Conservation (phyloP, 2,797 vertebrate species). For the Ambastaia sidthimunki region DNA sequence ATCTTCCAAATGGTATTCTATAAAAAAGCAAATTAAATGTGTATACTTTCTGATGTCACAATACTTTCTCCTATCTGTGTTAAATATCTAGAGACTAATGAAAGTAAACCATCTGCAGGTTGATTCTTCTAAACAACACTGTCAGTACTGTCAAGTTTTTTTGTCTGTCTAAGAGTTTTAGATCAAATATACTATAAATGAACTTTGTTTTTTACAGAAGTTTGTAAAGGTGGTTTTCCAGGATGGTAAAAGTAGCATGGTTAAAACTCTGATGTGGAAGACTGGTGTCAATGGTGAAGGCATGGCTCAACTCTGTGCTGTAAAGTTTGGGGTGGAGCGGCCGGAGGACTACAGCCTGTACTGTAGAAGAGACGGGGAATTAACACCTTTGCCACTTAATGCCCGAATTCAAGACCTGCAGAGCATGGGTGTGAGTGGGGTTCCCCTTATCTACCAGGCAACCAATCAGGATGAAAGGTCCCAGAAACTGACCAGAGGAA, state of each 20-base stretch:
- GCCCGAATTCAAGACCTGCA: constrained; percentile 66
- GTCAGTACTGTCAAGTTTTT: too few species aligned
- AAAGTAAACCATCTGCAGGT: too few species aligned
- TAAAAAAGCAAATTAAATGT: too few species aligned
- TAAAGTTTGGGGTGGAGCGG: constrained; percentile 72
- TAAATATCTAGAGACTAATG: too few species aligned
- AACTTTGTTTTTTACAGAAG: constrained; percentile 61
- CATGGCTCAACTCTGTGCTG: constrained; percentile 71
- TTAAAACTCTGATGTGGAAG: constrained; percentile 76
- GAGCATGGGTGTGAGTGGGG: constrained; percentile 47
- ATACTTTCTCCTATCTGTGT: too few species aligned
- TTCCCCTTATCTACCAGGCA: constrained; percentile 73
- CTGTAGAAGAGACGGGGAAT: constrained; percentile 67
- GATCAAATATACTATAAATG: not conserved
- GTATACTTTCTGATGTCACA: too few species aligned
- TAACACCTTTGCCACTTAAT: constrained; percentile 58
- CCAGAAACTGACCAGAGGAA: constrained; percentile 59
- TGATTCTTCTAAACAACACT: too few species aligned
- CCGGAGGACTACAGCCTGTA: constrained; percentile 68
- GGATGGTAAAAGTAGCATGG: constrained; percentile 72
- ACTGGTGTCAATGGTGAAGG: constrained; percentile 63
- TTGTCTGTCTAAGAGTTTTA: too few species aligned
- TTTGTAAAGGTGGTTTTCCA: constrained; percentile 77
- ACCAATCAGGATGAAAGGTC: constrained; percentile 55
- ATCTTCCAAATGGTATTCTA: too few species aligned